Evolutionary conservation across 2,797 vertebrate genomes (phyloP).

Genomic region (Heteromormyrus szaboi): DNA sequence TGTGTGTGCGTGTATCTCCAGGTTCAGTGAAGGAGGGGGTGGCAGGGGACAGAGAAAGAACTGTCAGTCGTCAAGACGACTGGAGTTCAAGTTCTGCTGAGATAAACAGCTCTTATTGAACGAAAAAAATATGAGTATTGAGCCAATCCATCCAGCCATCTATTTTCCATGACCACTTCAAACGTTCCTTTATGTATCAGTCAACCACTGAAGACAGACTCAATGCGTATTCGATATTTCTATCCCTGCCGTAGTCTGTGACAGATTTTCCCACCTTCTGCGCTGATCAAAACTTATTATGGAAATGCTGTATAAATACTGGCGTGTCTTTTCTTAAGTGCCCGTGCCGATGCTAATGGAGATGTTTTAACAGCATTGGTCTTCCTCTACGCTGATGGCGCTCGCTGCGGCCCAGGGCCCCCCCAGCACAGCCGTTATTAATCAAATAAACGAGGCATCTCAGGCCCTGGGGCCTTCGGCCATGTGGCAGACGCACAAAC

Average conservation of each 20-base stretch:
- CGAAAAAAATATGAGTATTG: not conserved
- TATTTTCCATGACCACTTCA: not conserved
- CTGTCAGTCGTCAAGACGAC: not conserved
- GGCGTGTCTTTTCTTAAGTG: not conserved
- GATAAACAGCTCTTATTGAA: constrained; percentile 9
- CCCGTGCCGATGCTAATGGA: not conserved
- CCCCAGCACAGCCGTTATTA: not conserved
- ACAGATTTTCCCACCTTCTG: constrained; percentile 2
- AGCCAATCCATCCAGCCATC: not conserved
- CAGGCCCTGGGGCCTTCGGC: not conserved
- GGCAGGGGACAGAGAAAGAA: constrained; percentile 10
- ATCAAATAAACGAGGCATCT: not conserved
- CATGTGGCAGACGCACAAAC: not conserved
- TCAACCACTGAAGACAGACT: not conserved
- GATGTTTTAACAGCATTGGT: not conserved
- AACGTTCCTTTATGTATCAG: not conserved
- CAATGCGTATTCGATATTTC: not conserved
- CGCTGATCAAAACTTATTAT: not conserved
- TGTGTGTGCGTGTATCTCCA: not conserved
- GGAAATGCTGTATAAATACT: not conserved
- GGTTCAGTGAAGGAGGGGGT: not conserved
- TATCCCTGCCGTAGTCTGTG: not conserved
- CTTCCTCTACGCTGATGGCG: not conserved
- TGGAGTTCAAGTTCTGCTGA: not conserved
- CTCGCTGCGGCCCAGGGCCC: not conserved